Percentiles rank a stretch among this genome's conserved stretches.
These are phyloP conservation scores for Diabrotica virgifera DNA, from an alignment of 1,140 invertebrate species.

Conservation along the genomic window DNA sequence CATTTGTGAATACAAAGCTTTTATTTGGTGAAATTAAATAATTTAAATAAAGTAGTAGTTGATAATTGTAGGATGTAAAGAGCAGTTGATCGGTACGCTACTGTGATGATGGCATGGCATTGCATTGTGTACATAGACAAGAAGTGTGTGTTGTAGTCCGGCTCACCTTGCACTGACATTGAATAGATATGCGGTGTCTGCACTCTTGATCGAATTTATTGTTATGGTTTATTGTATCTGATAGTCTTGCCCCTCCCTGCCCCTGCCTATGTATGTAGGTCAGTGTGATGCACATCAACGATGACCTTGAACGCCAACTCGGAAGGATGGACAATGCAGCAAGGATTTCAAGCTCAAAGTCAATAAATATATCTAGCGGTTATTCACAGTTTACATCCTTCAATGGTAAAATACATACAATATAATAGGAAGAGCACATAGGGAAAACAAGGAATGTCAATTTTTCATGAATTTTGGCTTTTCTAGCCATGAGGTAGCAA, in stretches of 20 bases:
- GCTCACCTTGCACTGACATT: constrained; percentile 1
- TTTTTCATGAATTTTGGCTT: too few relatives aligned
- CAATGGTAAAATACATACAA: too few relatives aligned
- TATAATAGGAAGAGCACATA: too few relatives aligned
- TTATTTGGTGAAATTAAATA: too few relatives aligned
- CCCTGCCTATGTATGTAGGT: constrained; percentile 1
- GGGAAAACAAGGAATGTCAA: too few relatives aligned
- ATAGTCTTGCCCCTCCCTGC: background rate
- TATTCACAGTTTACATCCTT: too few relatives aligned
- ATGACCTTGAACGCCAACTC: background rate
- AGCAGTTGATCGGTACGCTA: background rate
- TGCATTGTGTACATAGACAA: constrained; percentile 2
- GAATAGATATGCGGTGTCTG: background rate
- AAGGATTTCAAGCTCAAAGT: constrained; percentile 2
- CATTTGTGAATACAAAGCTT: too few relatives aligned
- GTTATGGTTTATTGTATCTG: background rate
- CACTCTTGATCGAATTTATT: background rate
- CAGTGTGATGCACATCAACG: background rate
- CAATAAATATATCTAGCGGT: background rate
- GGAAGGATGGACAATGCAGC: background rate
- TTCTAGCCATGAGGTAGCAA: too few relatives aligned
- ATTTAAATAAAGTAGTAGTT: too few relatives aligned
- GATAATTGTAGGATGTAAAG: background rate
- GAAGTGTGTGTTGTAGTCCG: background rate
- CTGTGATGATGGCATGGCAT: background rate